Evolutionary conservation across 2,113 vertebrate species (phyloP).

Genomic region (Gopherus flavomarginatus): DNA sequence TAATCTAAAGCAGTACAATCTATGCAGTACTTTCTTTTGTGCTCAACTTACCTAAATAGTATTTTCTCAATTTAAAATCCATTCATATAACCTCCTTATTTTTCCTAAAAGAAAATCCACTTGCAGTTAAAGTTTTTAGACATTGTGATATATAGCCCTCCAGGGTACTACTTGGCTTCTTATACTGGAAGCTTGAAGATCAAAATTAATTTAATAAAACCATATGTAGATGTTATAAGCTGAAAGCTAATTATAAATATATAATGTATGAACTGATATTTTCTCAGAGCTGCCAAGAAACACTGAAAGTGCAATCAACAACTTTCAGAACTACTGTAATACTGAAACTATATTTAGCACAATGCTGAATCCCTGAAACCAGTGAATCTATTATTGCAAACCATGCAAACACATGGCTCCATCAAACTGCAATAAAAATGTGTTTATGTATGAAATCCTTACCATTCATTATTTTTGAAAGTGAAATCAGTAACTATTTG

Average conservation of each 20-base stretch:
- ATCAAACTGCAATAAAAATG: neutral
- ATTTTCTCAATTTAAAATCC: slow-evolving; percentile 17
- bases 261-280: neutral
- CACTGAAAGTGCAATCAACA: neutral
- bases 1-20: neutral
- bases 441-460: neutral
- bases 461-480: neutral
- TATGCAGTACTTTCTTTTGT: neutral
- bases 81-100: neutral
- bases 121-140: slow-evolving; percentile 5
- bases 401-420: neutral
- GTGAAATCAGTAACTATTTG: neutral
- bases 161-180: neutral
- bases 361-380: neutral
- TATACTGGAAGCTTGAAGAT: slow-evolving; percentile 37
- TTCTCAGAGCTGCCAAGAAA: slow-evolving; percentile 6
- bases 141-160: neutral
- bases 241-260: slow-evolving; percentile 24
- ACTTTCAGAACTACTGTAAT: neutral
- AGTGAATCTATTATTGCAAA: neutral
- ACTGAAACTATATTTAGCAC: neutral
- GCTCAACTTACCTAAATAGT: neutral
- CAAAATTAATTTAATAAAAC: slow-evolving; percentile 51
- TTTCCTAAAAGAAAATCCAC: slow-evolving; percentile 17
- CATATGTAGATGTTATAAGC: neutral